These are phyloP conservation scores for Poeciliopsis retropinna DNA, from an alignment of 2,113 vertebrate species.

Conservation along the genomic window DNA sequence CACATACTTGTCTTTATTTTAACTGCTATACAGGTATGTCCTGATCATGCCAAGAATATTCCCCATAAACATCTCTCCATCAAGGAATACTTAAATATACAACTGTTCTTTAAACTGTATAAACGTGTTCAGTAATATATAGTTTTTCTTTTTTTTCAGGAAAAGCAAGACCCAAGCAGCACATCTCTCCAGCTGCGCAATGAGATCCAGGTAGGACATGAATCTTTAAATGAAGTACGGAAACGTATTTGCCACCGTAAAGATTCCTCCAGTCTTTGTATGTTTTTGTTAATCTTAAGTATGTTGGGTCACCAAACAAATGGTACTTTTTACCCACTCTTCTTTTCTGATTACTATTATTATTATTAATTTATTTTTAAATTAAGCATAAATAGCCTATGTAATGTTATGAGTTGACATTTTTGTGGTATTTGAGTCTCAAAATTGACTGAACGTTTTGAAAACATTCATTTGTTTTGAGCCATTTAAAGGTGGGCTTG, in stretches of 20 bases:
- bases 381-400: no score
- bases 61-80: background rate
- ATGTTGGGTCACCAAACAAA: no score
- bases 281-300: no score
- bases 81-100: constrained; percentile 21
- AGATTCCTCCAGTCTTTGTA: background rate
- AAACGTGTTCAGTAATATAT: background rate
- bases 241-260: no score
- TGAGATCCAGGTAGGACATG: constrained; percentile 89
- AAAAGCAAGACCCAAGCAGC: constrained; percentile 88
- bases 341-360: no score
- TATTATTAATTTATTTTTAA: no score
- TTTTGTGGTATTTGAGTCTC: no score
- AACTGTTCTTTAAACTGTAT: background rate
- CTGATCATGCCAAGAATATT: constrained; percentile 5
- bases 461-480: no score
- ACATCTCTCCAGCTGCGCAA: constrained; percentile 90
- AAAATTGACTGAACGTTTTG: background rate
- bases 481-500: no score
- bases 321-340: no score
- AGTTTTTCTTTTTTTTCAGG: constrained; percentile 77
- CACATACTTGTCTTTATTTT: constrained; percentile 54
- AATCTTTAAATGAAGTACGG: background rate
- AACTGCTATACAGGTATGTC: constrained; percentile 33
- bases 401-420: no score